Evolutionary conservation across 2,113 vertebrate species (phyloP).

Genomic region (Scytalopus superciliaris): DNA sequence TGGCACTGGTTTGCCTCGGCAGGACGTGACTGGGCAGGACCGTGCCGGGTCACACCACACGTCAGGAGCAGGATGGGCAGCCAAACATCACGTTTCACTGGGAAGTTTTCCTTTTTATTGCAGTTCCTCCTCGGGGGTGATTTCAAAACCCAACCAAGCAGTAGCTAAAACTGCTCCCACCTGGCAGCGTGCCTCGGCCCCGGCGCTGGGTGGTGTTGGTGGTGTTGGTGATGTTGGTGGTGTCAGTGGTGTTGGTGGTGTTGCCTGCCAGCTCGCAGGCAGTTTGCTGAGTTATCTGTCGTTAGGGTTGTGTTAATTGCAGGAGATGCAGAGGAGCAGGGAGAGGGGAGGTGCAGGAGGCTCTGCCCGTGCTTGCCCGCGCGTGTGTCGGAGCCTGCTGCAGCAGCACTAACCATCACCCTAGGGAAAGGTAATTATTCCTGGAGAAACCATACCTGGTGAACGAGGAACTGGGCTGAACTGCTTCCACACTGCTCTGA

Average conservation of each 20-base stretch:
- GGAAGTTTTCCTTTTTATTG: background rate
- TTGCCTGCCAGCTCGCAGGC: background rate
- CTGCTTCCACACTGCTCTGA: background rate
- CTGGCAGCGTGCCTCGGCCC: fast-evolving
- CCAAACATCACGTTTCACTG: background rate
- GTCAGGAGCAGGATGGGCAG: background rate
- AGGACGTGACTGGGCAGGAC: background rate
- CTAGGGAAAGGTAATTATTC: constrained; percentile 46
- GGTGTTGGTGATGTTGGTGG: too few relatives aligned
- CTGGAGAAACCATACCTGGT: background rate
- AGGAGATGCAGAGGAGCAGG: background rate
- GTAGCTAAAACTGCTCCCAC: background rate
- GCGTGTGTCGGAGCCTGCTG: background rate
- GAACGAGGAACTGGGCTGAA: background rate
- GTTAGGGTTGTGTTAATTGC: background rate
- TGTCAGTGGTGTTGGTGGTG: background rate
- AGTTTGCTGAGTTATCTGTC: background rate
- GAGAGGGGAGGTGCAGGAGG: background rate
- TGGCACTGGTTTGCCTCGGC: background rate
- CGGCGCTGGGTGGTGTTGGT: fast-evolving
- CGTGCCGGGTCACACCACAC: background rate
- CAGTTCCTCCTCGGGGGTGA: background rate
- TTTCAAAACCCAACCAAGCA: background rate
- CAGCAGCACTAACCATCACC: constrained; percentile 41
- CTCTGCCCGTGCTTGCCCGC: constrained; percentile 24